A percentile compares a stretch with the other conserved stretches of the same genome.
phyloP scores from a whole-genome alignment of 2,113 vertebrate species.

The Leuciscus idus region DNA sequence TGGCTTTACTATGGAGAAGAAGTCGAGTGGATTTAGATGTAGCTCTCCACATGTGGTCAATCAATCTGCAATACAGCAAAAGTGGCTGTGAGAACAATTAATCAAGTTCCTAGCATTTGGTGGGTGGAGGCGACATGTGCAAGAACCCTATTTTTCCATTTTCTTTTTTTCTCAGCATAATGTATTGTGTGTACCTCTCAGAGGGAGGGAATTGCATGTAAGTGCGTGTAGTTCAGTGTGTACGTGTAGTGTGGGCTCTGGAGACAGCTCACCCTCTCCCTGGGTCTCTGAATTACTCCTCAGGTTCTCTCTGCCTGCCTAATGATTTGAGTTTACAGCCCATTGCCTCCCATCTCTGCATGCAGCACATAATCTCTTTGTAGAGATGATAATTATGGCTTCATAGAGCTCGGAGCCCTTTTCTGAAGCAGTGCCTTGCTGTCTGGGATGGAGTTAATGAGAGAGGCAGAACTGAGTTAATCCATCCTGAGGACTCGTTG shows the following conservation, averaged over 20 bases:
- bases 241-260: neutral
- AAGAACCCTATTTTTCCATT: neutral
- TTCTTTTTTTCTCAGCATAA: neutral
- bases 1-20: conserved; percentile 17
- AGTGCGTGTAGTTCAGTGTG: conserved; percentile 1
- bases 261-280: neutral
- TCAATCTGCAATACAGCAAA: conserved; percentile 47
- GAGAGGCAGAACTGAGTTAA: conserved; percentile 25
- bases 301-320: conserved; percentile 21
- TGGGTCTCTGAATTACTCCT: conserved; percentile 13
- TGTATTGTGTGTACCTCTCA: conserved; percentile 4
- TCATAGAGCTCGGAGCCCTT: conserved; percentile 6
- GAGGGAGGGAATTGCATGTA: neutral
- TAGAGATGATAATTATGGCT: conserved; percentile 31
- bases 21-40: conserved; percentile 8
- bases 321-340: conserved; percentile 46
- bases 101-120: conserved; percentile 47
- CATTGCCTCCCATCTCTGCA: conserved; percentile 40
- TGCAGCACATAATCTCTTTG: conserved; percentile 26
- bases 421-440: conserved; percentile 14
- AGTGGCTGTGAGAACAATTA: conserved; percentile 47
- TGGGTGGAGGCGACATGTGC: conserved; percentile 1
- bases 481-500: conserved; percentile 27
- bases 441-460: conserved; percentile 13
- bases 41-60: conserved; percentile 37